phyloP scores from a whole-genome alignment of 2,113 vertebrate species.

The Gymnorhina tibicen region DNA sequence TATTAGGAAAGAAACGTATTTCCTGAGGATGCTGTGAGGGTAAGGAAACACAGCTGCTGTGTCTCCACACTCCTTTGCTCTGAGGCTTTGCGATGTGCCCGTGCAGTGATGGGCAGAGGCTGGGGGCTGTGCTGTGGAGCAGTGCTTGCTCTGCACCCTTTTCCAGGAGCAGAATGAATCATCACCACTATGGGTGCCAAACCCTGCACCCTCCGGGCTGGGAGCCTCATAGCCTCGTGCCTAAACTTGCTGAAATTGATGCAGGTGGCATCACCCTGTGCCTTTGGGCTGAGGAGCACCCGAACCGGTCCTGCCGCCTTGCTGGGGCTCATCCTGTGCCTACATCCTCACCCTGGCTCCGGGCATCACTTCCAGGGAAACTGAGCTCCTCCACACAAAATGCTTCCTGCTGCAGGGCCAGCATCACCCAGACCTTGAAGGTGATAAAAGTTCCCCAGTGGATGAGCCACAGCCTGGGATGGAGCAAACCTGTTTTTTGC shows the following conservation, averaged over 20 bases:
- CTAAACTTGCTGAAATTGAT: neutral
- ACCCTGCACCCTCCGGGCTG: neutral
- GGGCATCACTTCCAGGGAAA: neutral
- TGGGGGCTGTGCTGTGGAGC: neutral
- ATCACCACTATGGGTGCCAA: neutral
- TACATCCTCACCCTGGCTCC: neutral
- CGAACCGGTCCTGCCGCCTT: fast-evolving
- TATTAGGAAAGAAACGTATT: neutral
- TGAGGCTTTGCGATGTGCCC: fast-evolving
- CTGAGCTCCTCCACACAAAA: neutral
- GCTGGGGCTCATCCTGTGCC: neutral
- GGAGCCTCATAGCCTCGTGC: neutral
- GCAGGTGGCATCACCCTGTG: neutral
- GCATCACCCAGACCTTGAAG: neutral
- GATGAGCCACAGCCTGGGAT: neutral
- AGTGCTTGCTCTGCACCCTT: neutral
- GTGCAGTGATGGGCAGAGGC: fast-evolving
- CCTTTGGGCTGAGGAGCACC: neutral
- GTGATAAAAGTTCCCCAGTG: neutral
- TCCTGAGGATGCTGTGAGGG: neutral
- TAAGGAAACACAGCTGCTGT: neutral
- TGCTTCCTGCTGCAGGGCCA: neutral
- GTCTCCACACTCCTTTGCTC: neutral
- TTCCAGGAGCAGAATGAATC: neutral
- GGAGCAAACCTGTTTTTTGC: neutral